phyloP scores from a whole-genome alignment of 2,113 vertebrate genomes.

The Alethe castanea region DNA sequence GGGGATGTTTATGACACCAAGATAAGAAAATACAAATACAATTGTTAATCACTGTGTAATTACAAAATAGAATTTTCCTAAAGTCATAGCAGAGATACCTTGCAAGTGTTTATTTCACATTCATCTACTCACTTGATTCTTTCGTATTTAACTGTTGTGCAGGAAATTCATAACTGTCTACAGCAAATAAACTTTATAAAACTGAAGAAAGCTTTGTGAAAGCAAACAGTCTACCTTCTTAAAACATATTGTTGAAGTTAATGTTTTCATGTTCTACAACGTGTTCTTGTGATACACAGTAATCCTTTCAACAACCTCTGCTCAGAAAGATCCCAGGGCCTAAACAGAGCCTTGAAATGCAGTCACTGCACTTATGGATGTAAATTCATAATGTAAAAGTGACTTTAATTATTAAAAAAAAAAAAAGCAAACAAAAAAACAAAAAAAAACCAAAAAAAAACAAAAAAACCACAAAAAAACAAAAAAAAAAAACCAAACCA shows the following conservation, averaged over 20 bases:
- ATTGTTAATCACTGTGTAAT: slow-evolving; percentile 53
- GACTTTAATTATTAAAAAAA: background rate
- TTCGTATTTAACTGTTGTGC: background rate
- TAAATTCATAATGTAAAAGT: background rate
- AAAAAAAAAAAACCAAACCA: no score
- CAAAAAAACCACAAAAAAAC: no score
- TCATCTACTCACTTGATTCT: background rate
- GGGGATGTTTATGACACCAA: slow-evolving; percentile 43
- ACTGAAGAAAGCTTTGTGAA: background rate
- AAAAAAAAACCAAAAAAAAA: background rate
- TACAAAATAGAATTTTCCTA: slow-evolving; percentile 29
- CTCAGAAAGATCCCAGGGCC: background rate
- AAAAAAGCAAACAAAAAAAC: background rate
- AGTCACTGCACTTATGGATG: background rate
- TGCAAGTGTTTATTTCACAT: background rate
- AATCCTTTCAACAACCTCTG: background rate
- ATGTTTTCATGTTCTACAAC: background rate
- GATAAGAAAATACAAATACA: slow-evolving; percentile 59
- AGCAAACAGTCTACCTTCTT: background rate
- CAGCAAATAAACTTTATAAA: background rate
- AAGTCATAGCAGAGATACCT: slow-evolving; percentile 14
- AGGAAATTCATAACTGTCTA: background rate
- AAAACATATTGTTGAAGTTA: background rate
- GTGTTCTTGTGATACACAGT: background rate
- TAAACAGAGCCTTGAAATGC: background rate